Conservation (phyloP, 2,888 invertebrate genomes). For the Eupithecia subfuscata region DNA sequence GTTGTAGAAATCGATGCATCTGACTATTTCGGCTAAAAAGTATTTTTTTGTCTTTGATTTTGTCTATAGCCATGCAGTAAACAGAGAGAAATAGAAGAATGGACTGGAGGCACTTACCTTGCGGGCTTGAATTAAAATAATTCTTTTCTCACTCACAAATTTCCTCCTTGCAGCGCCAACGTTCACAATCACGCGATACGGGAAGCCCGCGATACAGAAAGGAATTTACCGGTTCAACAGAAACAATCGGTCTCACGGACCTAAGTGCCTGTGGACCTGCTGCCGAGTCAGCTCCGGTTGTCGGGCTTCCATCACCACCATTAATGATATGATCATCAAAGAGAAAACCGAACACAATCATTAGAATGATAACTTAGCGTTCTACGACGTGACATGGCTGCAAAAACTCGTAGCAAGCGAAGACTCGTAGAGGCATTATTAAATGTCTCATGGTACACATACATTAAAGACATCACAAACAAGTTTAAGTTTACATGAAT, state of each 20-base stretch:
- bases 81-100: neutral
- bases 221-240: conserved; percentile 48
- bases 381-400: neutral
- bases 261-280: conserved; percentile 65
- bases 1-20: too few species aligned
- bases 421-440: neutral
- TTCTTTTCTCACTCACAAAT: neutral
- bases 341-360: conserved; percentile 5
- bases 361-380: neutral
- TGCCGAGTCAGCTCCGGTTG: conserved; percentile 59
- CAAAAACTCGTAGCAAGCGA: neutral
- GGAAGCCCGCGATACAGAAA: conserved; percentile 49
- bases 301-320: conserved; percentile 54
- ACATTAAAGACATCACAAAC: neutral
- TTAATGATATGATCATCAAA: conserved; percentile 1
- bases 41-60: neutral
- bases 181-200: conserved; percentile 52
- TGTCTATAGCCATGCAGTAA: neutral
- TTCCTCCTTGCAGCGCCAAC: conserved; percentile 46
- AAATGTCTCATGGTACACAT: neutral
- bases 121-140: neutral
- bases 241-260: conserved; percentile 62
- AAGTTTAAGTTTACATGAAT: neutral
- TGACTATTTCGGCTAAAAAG: neutral
- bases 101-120: neutral